Percentiles rank a stretch among this genome's conserved stretches.
These are phyloP conservation scores for Babylonia areolata DNA, from an alignment of 1,140 invertebrate genomes.

Conservation along the genomic window DNA sequence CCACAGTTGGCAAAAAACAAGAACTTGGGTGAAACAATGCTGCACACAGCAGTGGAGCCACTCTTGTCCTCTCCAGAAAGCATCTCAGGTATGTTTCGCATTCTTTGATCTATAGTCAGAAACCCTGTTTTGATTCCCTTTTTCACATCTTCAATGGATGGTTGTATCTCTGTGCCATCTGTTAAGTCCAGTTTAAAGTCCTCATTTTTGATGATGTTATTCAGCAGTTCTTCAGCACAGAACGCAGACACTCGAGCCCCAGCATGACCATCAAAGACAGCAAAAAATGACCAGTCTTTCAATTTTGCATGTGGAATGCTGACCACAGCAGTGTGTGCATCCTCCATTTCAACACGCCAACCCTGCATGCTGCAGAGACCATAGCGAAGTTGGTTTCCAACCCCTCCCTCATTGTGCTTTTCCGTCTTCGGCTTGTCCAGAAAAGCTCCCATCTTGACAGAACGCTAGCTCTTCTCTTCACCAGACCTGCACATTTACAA, in stretches of 20 bases:
- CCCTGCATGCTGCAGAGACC: conserved; percentile 97
- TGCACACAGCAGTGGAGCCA: conserved; percentile 97
- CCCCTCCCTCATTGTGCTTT: conserved; percentile 93
- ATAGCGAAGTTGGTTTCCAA: conserved; percentile 93
- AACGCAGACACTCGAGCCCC: conserved; percentile 93
- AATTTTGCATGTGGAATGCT: conserved; percentile 79
- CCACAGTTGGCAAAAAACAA: conserved; percentile 90
- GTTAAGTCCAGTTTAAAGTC: conserved; percentile 74
- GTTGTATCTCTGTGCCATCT: conserved; percentile 69
- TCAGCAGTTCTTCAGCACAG: conserved; percentile 91
- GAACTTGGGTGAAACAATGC: conserved; percentile 89
- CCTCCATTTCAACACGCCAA: conserved; percentile 96
- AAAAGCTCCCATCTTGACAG: conserved; percentile 94
- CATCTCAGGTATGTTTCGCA: conserved; percentile 91
- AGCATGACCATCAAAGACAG: conserved; percentile 99
- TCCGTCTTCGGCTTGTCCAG: conserved; percentile 99
- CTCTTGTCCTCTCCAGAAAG: conserved; percentile 92
- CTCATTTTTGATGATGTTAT: conserved; percentile 72
- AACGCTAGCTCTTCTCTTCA: no score
- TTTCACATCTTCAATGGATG: conserved; percentile 82
- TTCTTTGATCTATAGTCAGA: conserved; percentile 87
- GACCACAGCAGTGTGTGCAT: conserved; percentile 91
- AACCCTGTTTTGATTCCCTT: conserved; percentile 94
- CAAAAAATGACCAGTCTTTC: conserved; percentile 98
- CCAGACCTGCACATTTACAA: no score